Conservation (phyloP, 1,140 invertebrate species). For the Ooceraea biroi region DNA sequence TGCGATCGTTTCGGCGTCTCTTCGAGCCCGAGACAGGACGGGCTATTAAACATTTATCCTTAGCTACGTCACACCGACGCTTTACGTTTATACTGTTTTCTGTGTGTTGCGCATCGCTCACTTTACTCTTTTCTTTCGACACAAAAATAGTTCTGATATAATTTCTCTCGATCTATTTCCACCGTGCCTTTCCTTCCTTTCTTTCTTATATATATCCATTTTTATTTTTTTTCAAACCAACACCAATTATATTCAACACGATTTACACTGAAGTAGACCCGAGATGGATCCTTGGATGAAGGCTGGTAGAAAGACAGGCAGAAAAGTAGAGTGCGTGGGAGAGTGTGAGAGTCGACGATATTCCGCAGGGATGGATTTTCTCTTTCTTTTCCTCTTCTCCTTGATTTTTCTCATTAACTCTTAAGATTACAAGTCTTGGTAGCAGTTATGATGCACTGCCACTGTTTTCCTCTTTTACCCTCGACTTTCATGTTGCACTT, state of each 20-base stretch:
- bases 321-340: constrained; percentile 34
- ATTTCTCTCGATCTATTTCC: constrained; percentile 51
- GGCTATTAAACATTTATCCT: constrained; percentile 73
- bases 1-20: constrained; percentile 58
- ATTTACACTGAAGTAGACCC: constrained; percentile 74
- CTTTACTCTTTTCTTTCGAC: constrained; percentile 55
- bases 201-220: constrained; percentile 13
- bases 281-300: constrained; percentile 45
- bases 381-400: constrained; percentile 21
- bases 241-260: constrained; percentile 75
- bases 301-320: constrained; percentile 53
- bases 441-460: background rate
- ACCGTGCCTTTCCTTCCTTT: constrained; percentile 3
- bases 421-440: constrained; percentile 51
- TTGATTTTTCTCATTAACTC: constrained; percentile 39
- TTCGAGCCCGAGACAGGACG: constrained; percentile 61
- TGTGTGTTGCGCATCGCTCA: constrained; percentile 34
- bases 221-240: constrained; percentile 65
- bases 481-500: constrained; percentile 31
- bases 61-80: constrained; percentile 73
- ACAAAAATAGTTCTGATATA: constrained; percentile 79
- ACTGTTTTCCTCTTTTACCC: constrained; percentile 12
- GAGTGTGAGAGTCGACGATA: constrained; percentile 61
- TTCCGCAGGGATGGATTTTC: constrained; percentile 56
- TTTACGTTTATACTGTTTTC: constrained; percentile 54